Conservation (phyloP, 2,797 vertebrate species). For the Lithobates sylvaticus region DNA sequence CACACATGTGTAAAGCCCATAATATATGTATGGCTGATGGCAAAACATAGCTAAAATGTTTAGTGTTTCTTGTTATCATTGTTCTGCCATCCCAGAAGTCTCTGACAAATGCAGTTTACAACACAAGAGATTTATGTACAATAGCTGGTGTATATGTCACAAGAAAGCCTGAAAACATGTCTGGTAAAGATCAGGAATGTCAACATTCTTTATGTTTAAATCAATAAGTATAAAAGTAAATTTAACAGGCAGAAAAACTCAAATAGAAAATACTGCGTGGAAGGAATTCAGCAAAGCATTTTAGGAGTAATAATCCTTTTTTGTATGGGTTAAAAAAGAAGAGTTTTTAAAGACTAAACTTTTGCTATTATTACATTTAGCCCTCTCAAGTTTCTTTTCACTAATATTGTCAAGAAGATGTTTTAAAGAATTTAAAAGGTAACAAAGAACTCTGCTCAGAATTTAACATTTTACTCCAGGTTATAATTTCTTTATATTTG, state of each 20-base stretch:
- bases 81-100: conserved; percentile 15
- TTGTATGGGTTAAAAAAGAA: no score
- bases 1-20: conserved; percentile 10
- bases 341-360: no score
- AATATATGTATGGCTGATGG: conserved; percentile 1
- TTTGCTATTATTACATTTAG: no score
- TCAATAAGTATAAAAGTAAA: conserved; percentile 9
- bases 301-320: no score
- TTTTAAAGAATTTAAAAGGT: no score
- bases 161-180: conserved; percentile 21
- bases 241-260: not conserved
- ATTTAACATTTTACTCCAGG: no score
- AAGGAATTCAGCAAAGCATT: not conserved
- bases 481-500: no score
- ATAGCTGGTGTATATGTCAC: conserved; percentile 1
- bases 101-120: conserved; percentile 24
- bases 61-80: conserved; percentile 37
- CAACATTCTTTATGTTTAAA: conserved; percentile 6
- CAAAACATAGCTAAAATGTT: conserved; percentile 24
- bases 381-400: no score
- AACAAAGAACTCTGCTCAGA: no score
- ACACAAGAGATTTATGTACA: conserved; percentile 14
- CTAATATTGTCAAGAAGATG: no score
- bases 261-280: not conserved
- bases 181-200: conserved; percentile 29